These are phyloP conservation scores for Mimumesa dahlbomi DNA, from an alignment of 2,888 invertebrate genomes.

Conservation along the genomic window DNA sequence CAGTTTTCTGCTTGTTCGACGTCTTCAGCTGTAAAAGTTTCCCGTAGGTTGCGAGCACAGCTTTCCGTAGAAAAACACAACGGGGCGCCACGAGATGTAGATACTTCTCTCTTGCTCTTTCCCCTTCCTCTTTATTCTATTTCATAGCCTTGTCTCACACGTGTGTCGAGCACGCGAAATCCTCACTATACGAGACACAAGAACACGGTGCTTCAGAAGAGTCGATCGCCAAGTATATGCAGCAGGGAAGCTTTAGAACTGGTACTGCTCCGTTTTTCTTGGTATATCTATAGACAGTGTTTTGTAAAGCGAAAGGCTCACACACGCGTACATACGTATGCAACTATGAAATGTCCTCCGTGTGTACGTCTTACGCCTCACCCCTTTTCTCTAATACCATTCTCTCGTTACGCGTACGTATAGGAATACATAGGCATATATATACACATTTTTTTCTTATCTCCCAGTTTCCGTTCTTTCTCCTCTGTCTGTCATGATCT, in stretches of 20 bases:
- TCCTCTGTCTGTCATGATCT: conserved; percentile 39
- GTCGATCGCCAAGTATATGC: conserved; percentile 12
- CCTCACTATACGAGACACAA: conserved; percentile 4
- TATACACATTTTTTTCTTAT: conserved; percentile 35
- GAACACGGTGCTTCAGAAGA: conserved; percentile 35
- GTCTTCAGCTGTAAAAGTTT: conserved; percentile 45
- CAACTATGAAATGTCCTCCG: conserved; percentile 45
- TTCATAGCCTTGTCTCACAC: conserved; percentile 51
- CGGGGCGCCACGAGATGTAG: conserved; percentile 75
- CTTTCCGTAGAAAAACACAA: conserved; percentile 73
- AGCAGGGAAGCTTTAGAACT: not conserved
- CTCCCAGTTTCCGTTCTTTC: conserved; percentile 42
- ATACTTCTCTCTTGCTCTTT: conserved; percentile 49
- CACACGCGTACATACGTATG: conserved; percentile 15
- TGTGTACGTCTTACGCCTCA: conserved; percentile 36
- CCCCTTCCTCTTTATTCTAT: conserved; percentile 43
- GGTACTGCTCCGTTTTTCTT: conserved; percentile 16
- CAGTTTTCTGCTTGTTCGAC: not conserved
- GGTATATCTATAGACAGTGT: conserved; percentile 12
- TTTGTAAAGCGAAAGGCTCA: conserved; percentile 37
- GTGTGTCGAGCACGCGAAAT: conserved; percentile 44
- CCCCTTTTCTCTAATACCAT: conserved; percentile 47
- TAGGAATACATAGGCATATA: conserved; percentile 9
- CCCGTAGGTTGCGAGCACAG: conserved; percentile 71
- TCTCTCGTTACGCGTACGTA: conserved; percentile 32